Evolutionary conservation across 2,888 invertebrate species (phyloP).

Genomic region (Aradus depressus): DNA sequence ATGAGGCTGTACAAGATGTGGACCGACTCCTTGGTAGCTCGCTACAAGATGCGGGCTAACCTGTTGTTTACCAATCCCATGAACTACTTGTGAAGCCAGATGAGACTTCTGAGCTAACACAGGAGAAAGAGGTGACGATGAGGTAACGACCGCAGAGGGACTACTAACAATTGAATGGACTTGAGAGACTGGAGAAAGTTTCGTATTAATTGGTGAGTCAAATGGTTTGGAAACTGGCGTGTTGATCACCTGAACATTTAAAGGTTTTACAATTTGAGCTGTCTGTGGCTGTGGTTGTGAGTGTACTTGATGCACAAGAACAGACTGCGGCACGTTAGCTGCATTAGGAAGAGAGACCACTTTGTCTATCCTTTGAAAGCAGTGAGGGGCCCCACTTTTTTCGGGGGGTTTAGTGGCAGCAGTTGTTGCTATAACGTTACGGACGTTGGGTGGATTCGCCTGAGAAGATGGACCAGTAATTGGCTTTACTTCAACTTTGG

Average conservation of each 20-base stretch:
- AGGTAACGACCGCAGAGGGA: background rate
- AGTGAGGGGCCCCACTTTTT: background rate
- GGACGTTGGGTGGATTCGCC: too few relatives aligned
- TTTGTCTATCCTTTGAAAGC: background rate
- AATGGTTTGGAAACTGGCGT: constrained; percentile 8
- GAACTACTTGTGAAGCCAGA: background rate
- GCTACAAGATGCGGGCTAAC: background rate
- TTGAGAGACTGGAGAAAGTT: background rate
- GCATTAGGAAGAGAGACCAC: too few relatives aligned
- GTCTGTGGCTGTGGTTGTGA: constrained; percentile 15
- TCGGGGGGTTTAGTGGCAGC: too few relatives aligned
- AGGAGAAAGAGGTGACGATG: background rate
- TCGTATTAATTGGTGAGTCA: background rate
- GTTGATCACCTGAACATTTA: constrained; percentile 12
- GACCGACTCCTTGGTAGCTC: constrained; percentile 4
- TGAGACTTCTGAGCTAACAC: background rate
- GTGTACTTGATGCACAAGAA: constrained; percentile 11
- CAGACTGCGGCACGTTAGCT: too few relatives aligned
- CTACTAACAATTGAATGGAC: too few relatives aligned
- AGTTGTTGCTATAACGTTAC: too few relatives aligned
- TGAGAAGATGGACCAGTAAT: too few relatives aligned
- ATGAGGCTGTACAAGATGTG: constrained; percentile 12
- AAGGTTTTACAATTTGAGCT: constrained; percentile 5
- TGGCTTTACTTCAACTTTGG: too few relatives aligned
- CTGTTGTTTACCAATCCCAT: background rate